Evolutionary conservation across 2,113 vertebrate species (phyloP).

Genomic region (Collichthys lucidus): DNA sequence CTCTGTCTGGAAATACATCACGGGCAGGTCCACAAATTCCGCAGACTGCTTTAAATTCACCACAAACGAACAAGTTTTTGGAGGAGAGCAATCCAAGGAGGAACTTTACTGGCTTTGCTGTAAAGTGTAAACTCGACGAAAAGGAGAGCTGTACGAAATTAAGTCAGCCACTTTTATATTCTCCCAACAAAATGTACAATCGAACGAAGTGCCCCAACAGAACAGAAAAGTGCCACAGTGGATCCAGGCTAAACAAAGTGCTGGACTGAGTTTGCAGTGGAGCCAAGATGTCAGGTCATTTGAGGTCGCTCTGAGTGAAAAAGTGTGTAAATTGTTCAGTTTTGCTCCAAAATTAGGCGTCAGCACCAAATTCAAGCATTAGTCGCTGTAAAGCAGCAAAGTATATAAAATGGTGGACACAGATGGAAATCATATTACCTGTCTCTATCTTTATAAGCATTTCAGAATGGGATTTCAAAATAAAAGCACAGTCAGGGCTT

Average conservation of each 20-base stretch:
- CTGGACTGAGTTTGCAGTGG: slow-evolving; percentile 31
- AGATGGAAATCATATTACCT: slow-evolving; percentile 18
- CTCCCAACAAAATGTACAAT: slow-evolving; percentile 44
- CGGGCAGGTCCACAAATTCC: slow-evolving; percentile 3
- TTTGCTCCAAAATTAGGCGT: slow-evolving; percentile 31
- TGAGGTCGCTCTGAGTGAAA: slow-evolving; percentile 33
- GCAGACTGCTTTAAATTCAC: slow-evolving; percentile 6
- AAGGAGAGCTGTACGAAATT: slow-evolving; percentile 32
- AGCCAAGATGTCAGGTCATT: slow-evolving; percentile 46
- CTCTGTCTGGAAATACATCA: slow-evolving; percentile 11
- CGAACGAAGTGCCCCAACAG: slow-evolving; percentile 19
- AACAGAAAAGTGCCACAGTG: slow-evolving; percentile 29
- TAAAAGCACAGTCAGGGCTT: slow-evolving; percentile 4
- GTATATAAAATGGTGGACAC: slow-evolving; percentile 7
- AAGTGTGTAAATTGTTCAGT: slow-evolving; percentile 14
- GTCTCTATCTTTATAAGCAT: neutral
- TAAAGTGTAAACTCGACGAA: slow-evolving; percentile 46
- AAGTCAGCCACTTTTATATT: slow-evolving; percentile 47
- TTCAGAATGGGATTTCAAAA: slow-evolving; percentile 23
- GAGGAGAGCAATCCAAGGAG: slow-evolving; percentile 7
- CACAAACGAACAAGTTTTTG: slow-evolving; percentile 1
- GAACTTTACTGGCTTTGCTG: slow-evolving; percentile 31
- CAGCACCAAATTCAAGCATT: slow-evolving; percentile 1
- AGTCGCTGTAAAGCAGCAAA: neutral
- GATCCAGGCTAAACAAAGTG: slow-evolving; percentile 44